These are phyloP conservation scores for Mus musculus DNA, from an alignment of 2,113 vertebrate genomes.

Conservation along the genomic window DNA sequence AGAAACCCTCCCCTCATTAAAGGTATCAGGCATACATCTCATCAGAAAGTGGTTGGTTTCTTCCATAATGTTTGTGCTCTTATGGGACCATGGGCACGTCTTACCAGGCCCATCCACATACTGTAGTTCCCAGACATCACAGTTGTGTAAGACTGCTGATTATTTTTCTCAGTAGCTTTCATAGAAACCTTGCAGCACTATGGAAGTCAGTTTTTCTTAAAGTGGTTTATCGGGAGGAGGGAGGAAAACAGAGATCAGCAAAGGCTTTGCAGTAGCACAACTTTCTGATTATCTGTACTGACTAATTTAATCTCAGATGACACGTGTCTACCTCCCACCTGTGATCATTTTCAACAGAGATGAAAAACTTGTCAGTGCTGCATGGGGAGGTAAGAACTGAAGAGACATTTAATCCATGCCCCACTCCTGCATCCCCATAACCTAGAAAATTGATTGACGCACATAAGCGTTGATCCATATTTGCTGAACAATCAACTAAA, in stretches of 20 bases:
- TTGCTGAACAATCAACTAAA: background rate
- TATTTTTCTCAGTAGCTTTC: background rate
- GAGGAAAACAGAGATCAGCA: background rate
- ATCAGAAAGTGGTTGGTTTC: background rate
- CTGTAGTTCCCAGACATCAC: background rate
- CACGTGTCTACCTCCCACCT: background rate
- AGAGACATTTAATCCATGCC: background rate
- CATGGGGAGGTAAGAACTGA: no score
- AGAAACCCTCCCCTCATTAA: background rate
- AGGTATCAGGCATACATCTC: background rate
- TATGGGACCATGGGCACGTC: background rate
- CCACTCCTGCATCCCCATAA: background rate
- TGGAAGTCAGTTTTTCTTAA: background rate
- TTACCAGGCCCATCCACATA: no score
- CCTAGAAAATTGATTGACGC: background rate
- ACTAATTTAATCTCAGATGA: background rate
- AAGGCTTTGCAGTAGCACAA: background rate
- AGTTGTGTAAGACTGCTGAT: background rate
- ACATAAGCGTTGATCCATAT: background rate
- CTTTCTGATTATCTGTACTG: background rate
- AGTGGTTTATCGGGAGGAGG: background rate
- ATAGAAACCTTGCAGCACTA: background rate
- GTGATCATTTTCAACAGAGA: background rate
- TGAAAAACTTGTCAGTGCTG: background rate
- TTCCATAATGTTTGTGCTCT: background rate